These are phyloP conservation scores for Zoanthus sociatus DNA, from an alignment of 92 coral and sea anemone species.

Conservation along the genomic window DNA sequence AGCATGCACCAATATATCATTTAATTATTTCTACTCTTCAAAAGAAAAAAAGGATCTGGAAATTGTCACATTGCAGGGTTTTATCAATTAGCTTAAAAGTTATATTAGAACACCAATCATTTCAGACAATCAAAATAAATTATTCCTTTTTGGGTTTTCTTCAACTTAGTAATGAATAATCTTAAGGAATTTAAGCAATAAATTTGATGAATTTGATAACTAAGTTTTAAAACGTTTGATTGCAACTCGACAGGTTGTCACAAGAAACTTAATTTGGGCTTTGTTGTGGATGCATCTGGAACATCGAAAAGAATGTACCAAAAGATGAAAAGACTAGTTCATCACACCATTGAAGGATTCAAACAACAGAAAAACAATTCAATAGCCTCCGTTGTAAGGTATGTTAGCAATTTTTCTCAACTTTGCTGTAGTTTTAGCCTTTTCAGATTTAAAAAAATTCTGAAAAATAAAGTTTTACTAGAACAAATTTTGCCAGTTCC, in stretches of 20 bases:
- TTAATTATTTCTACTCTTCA: no score
- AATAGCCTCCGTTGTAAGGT: slow-evolving; percentile 29
- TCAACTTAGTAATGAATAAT: no score
- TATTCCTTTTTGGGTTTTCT: no score
- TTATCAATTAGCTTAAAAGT: background rate
- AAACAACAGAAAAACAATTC: slow-evolving; percentile 6
- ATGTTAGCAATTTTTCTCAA: background rate
- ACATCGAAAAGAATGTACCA: background rate
- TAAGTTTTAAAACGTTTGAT: background rate
- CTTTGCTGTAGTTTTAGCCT: no score
- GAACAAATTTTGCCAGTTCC: no score
- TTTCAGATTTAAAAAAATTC: no score
- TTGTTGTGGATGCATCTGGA: slow-evolving; percentile 35
- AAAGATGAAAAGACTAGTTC: slow-evolving; percentile 5
- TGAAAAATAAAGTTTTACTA: no score
- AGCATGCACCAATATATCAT: no score
- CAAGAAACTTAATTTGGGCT: slow-evolving; percentile 30
- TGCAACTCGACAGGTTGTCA: slow-evolving; percentile 23
- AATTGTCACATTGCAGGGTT: no score
- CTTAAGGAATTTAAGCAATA: no score
- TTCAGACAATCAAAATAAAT: no score
- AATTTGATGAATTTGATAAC: no score
- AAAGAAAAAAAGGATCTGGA: background rate
- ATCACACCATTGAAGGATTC: slow-evolving; percentile 31
- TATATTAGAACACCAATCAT: background rate